Conservation (phyloP, 1,140 invertebrate species). For the Dufourea novaeangliae region DNA sequence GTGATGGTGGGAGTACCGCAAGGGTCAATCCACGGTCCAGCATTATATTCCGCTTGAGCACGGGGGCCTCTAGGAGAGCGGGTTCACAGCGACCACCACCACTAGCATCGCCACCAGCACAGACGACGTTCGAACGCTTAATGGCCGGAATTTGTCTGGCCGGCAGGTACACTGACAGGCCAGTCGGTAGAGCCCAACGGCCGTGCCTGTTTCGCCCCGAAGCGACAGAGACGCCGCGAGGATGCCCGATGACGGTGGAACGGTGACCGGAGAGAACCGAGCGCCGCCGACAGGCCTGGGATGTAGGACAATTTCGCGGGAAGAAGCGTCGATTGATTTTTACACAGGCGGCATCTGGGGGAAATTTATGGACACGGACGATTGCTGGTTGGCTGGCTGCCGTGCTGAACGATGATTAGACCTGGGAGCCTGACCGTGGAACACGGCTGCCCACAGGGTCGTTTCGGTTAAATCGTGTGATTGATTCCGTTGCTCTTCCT, state of each 20-base stretch:
- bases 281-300: not conserved
- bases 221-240: not conserved
- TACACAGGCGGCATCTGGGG: not conserved
- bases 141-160: slow-evolving; percentile 70
- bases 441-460: not conserved
- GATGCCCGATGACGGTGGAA: slow-evolving; percentile 12
- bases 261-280: not conserved
- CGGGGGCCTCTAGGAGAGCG: slow-evolving; percentile 51
- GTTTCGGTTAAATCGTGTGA: not conserved
- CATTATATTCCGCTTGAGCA: slow-evolving; percentile 60
- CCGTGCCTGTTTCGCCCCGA: slow-evolving; percentile 22
- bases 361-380: slow-evolving; percentile 16
- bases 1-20: slow-evolving; percentile 76
- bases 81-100: slow-evolving; percentile 58
- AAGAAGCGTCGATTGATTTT: slow-evolving; percentile 9
- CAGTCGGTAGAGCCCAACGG: slow-evolving; percentile 49
- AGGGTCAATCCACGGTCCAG: slow-evolving; percentile 74
- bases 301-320: slow-evolving; percentile 27
- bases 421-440: slow-evolving; percentile 21
- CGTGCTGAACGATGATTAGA: slow-evolving; percentile 9
- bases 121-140: slow-evolving; percentile 67
- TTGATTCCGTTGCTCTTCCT: not conserved
- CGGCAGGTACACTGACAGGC: slow-evolving; percentile 67
- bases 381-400: not conserved
- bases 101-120: too few species aligned